These are phyloP conservation scores for Noctua fimbriata DNA, from an alignment of 2,888 invertebrate species.

Conservation along the genomic window DNA sequence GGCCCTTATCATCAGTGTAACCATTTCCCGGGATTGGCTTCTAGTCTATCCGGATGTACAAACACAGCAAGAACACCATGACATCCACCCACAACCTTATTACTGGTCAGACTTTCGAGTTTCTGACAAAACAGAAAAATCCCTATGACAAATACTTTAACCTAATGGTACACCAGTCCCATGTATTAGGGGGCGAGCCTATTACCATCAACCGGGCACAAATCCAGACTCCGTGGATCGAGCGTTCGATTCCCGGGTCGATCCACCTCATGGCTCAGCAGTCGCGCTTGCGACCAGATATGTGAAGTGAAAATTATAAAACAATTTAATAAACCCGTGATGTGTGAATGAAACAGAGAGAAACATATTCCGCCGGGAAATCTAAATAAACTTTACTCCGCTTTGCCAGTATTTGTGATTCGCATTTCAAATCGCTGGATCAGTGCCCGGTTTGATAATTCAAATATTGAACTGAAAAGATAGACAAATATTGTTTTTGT, in stretches of 20 bases:
- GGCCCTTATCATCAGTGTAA: neutral
- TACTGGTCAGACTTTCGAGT: no score
- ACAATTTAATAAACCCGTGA: neutral
- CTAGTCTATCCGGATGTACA: neutral
- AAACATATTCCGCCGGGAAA: constrained; percentile 37
- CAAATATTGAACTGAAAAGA: neutral
- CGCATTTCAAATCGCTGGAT: constrained; percentile 12
- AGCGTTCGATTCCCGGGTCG: no score
- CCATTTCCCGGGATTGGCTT: neutral
- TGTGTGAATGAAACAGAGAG: neutral
- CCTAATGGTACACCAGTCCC: no score
- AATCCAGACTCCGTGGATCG: no score
- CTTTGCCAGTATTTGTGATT: constrained; percentile 35
- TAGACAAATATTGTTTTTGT: neutral
- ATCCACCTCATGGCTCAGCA: no score
- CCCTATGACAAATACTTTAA: no score
- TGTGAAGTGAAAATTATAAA: neutral
- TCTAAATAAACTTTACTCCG: constrained; percentile 39
- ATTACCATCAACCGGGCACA: no score
- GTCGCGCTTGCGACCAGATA: neutral
- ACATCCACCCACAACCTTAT: no score
- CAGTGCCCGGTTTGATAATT: constrained; percentile 1
- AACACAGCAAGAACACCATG: neutral
- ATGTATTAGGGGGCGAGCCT: no score
- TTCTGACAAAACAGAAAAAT: no score